Base-by-base conservation (phyloP, 2,888 invertebrate species). In the Agrenia bidenticulata region DNA sequence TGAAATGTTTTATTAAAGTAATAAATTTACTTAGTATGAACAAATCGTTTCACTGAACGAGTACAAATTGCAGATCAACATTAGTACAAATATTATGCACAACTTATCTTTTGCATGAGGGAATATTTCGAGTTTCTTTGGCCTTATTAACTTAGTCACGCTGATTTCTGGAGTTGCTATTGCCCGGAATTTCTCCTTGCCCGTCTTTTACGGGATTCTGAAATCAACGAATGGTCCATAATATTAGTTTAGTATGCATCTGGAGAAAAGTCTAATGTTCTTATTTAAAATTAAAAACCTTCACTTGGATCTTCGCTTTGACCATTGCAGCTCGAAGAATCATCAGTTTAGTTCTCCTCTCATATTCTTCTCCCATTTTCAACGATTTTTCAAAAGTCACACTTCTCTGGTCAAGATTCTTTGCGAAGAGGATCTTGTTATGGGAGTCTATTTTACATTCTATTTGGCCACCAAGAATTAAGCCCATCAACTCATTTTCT, bases 371-470 rank as follows among this genome's bases (percentile, higher is more conserved):
- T 2, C 95, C 96, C 86, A 96, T 90, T 37, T 85, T 85, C 73
- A 96, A 82, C 74, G 94, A 92, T 77, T 90, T 89, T 79, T 95
- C 94, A 83, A 96, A 97, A 0, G 96, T 96, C 67, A 90, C 90
- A 79, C 92, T 94, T 72, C 97, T 86, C 79, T 95, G 94, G 83
- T 98, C 96, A 53, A 93, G 90, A 83, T 96, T 95, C 82, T 95
- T 95, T 76, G 96, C 95, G 82, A 92, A 96, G 69, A 98, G 82
- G 80, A 97, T 94, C 84, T 96, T 96, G 80, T 96, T 96, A 81
- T 96, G 95, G 19, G 96, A 97, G 84, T 98, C 98, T 78, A 98
- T 98, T 63, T 96, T 87, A 39, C 97, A 96, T 80, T 95, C 94
- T 77, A 98, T 95, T 80, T 94, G 92, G 0, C 95, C 95, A 78